These are phyloP conservation scores for Pantala flavescens DNA, from an alignment of 1,140 invertebrate genomes.

Conservation along the genomic window DNA sequence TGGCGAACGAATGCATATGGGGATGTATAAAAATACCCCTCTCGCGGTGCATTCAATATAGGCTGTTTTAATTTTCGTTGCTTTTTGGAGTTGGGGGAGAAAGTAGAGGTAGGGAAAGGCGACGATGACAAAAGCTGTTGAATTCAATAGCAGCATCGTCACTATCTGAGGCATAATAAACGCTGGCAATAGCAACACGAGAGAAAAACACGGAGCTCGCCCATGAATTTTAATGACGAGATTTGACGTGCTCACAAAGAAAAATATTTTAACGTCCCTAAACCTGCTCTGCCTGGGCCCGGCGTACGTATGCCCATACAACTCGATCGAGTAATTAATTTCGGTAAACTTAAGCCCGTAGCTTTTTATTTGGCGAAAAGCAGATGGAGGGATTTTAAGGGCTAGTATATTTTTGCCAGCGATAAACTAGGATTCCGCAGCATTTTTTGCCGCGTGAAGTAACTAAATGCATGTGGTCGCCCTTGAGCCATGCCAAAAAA, in stretches of 20 bases:
- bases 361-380: too few species aligned
- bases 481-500: too few species aligned
- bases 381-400: too few species aligned
- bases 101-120: background rate
- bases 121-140: background rate
- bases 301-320: background rate
- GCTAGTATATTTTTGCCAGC: too few species aligned
- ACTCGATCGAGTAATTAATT: slow-evolving; percentile 10
- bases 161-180: slow-evolving; percentile 10
- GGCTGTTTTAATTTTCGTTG: slow-evolving; percentile 9
- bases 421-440: too few species aligned
- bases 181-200: background rate
- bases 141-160: slow-evolving; percentile 9
- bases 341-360: background rate
- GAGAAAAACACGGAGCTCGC: background rate
- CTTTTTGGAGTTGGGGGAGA: slow-evolving; percentile 4
- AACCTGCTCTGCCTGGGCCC: background rate
- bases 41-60: slow-evolving; percentile 8
- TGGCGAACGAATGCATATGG: background rate
- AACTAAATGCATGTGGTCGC: too few species aligned
- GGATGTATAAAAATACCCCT: background rate
- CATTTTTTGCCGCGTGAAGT: too few species aligned
- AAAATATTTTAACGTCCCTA: slow-evolving; percentile 3
- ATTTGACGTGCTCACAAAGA: slow-evolving; percentile 9
- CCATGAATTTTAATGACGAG: slow-evolving; percentile 9